These are phyloP conservation scores for Drosophila diplacantha DNA, from an alignment of 2,888 invertebrate genomes.

Conservation along the genomic window DNA sequence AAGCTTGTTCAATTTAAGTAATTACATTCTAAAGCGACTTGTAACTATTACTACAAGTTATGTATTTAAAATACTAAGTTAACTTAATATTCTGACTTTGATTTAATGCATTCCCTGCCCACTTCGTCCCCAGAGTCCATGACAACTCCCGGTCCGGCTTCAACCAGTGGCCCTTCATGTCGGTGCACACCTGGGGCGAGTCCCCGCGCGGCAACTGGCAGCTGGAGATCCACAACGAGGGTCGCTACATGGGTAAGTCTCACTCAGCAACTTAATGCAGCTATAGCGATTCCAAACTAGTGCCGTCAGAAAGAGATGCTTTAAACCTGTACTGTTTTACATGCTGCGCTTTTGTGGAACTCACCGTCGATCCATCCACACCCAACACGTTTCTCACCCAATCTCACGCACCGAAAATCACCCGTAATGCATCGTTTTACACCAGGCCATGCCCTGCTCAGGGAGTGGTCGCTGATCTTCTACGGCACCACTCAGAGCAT, in stretches of 20 bases:
- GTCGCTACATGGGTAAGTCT: constrained; percentile 88
- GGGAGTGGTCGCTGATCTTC: constrained; percentile 95
- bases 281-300: not conserved
- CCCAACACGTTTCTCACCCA: constrained; percentile 26
- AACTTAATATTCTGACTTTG: not conserved
- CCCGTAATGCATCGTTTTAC: constrained; percentile 11
- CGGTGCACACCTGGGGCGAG: constrained; percentile 99
- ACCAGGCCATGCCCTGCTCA: constrained; percentile 90
- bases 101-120: not conserved
- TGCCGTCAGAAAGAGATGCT: constrained; percentile 23
- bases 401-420: constrained; percentile 1
- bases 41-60: not conserved
- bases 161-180: constrained; percentile 99
- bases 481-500: constrained; percentile 88
- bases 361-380: constrained; percentile 11
- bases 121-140: constrained; percentile 78
- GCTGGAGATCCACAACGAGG: constrained; percentile 96
- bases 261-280: not conserved
- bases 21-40: not conserved
- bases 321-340: constrained; percentile 50
- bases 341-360: constrained; percentile 69
- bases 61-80: not conserved
- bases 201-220: constrained; percentile 95
- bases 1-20: not conserved
- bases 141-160: constrained; percentile 96